These are phyloP conservation scores for Sitta carolinensis DNA, from an alignment of 2,797 vertebrate genomes.

Conservation along the genomic window DNA sequence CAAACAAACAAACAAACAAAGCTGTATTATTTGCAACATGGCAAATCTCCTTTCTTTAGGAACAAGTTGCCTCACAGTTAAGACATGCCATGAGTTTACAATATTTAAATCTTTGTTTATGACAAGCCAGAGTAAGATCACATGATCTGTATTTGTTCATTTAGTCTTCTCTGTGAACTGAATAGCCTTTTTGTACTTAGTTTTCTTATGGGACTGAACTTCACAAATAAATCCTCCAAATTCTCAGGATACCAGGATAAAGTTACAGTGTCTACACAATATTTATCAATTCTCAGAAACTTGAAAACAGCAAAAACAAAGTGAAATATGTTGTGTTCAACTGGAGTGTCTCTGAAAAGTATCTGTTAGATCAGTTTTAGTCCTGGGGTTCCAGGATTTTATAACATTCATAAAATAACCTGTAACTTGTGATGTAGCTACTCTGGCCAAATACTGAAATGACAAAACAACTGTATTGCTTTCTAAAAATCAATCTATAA, in stretches of 20 bases:
- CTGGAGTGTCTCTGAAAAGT: background rate
- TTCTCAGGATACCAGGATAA: background rate
- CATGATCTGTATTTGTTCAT: background rate
- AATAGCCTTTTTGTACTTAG: constrained; percentile 8
- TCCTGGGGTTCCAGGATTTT: background rate
- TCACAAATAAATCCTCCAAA: background rate
- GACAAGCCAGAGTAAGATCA: background rate
- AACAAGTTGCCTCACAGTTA: background rate
- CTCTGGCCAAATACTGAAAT: background rate
- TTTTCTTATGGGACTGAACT: background rate
- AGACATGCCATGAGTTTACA: background rate
- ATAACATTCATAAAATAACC: background rate
- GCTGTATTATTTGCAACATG: background rate
- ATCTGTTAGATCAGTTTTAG: background rate
- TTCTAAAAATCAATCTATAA: background rate
- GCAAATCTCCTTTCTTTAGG: background rate
- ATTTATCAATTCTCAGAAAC: background rate
- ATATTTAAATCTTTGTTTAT: background rate
- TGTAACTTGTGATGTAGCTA: background rate
- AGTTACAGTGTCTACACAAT: background rate
- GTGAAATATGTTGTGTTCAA: background rate
- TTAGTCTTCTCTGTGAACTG: background rate
- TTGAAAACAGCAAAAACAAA: background rate
- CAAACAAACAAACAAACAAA: background rate
- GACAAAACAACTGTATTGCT: background rate